phyloP scores from a whole-genome alignment of 2,113 vertebrate genomes.

The Murina feae region DNA sequence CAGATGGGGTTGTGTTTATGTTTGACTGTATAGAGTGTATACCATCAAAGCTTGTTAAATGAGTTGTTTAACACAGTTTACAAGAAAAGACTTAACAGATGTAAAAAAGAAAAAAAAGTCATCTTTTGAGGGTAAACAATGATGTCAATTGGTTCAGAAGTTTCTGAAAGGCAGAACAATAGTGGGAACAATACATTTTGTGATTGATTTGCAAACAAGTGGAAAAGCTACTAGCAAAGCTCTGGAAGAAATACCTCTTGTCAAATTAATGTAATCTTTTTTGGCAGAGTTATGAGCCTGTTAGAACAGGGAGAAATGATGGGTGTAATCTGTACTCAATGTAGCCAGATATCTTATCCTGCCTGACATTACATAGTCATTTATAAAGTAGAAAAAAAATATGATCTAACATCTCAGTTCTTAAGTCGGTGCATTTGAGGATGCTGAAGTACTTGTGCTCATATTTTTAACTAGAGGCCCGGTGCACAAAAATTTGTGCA shows the following conservation, averaged over 20 bases:
- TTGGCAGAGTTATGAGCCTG: slow-evolving; percentile 4
- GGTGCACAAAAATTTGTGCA: no score
- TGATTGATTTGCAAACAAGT: slow-evolving; percentile 44
- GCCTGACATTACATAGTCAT: slow-evolving; percentile 11
- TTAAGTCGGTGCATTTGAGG: not conserved
- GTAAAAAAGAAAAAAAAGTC: not conserved
- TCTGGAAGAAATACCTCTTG: slow-evolving; percentile 43
- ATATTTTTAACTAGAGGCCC: not conserved
- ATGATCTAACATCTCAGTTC: not conserved
- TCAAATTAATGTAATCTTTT: slow-evolving; percentile 41
- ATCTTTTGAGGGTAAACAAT: slow-evolving; percentile 40
- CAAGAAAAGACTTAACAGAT: slow-evolving; percentile 37
- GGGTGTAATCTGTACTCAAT: not conserved
- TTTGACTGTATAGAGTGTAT: not conserved
- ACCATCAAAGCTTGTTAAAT: slow-evolving; percentile 38
- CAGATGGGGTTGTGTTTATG: slow-evolving; percentile 33
- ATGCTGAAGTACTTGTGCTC: not conserved
- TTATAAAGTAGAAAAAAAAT: slow-evolving; percentile 28
- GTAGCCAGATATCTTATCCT: slow-evolving; percentile 26
- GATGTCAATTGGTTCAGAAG: slow-evolving; percentile 18
- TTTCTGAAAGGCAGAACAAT: slow-evolving; percentile 39
- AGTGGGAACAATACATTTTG: slow-evolving; percentile 10
- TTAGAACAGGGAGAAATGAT: slow-evolving; percentile 11
- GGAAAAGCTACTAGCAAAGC: not conserved
- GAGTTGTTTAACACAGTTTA: slow-evolving; percentile 46